phyloP scores from a whole-genome alignment of 2,113 vertebrate genomes.

The Polypterus senegalus region DNA sequence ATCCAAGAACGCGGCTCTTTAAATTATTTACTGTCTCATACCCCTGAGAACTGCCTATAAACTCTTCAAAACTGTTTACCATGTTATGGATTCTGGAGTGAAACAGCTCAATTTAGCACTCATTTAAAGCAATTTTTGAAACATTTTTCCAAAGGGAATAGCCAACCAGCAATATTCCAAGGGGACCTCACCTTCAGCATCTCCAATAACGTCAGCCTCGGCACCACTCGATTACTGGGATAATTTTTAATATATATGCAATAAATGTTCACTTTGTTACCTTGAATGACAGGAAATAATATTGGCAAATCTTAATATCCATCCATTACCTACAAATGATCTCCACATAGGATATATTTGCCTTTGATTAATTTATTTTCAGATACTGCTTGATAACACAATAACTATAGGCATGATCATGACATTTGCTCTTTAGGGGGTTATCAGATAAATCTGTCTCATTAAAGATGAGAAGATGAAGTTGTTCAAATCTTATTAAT shows the following conservation, averaged over 20 bases:
- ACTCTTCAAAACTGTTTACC: slow-evolving; percentile 44
- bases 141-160: slow-evolving; percentile 66
- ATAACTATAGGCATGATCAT: slow-evolving; percentile 82
- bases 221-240: slow-evolving; percentile 78
- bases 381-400: slow-evolving; percentile 93
- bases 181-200: slow-evolving; percentile 88
- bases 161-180: slow-evolving; percentile 65
- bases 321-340: slow-evolving; percentile 92
- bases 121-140: slow-evolving; percentile 65
- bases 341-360: slow-evolving; percentile 67
- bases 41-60: slow-evolving; percentile 22
- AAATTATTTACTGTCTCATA: slow-evolving; percentile 23
- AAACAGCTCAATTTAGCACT: slow-evolving; percentile 66
- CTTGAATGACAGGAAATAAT: slow-evolving; percentile 99
- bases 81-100: slow-evolving; percentile 62
- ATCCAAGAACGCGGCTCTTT: neutral
- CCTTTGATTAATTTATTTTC: slow-evolving; percentile 95
- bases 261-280: slow-evolving; percentile 99
- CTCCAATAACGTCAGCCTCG: slow-evolving; percentile 87
- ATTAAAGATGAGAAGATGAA: slow-evolving; percentile 51
- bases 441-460: slow-evolving; percentile 64
- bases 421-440: slow-evolving; percentile 70
- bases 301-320: slow-evolving; percentile 90
- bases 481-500: slow-evolving; percentile 68
- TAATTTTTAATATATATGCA: slow-evolving; percentile 99